phyloP scores from a whole-genome alignment of 2,888 invertebrate species.

The Dryobotodes eremita region DNA sequence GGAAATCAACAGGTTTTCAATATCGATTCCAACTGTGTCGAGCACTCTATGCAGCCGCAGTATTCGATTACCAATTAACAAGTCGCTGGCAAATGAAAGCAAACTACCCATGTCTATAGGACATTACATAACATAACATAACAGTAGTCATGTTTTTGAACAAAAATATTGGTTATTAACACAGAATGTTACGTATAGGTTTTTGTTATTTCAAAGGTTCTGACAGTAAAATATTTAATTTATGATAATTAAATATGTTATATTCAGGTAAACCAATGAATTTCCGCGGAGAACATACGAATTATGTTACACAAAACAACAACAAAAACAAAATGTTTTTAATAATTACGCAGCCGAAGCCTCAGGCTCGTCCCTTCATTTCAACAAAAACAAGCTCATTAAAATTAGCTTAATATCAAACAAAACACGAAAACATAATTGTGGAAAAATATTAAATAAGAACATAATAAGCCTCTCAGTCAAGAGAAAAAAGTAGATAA shows the following conservation, averaged over 20 bases:
- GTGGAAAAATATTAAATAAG: constrained; percentile 33
- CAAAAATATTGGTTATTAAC: neutral
- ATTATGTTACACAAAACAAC: constrained; percentile 4
- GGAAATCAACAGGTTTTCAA: neutral
- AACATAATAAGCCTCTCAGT: constrained; percentile 28
- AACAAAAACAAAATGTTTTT: constrained; percentile 22
- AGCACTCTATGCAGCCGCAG: neutral
- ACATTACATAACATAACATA: too few relatives aligned
- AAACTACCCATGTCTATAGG: too few relatives aligned
- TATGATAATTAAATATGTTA: too few relatives aligned
- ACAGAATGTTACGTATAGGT: neutral
- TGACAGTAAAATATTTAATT: neutral
- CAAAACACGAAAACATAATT: constrained; percentile 24
- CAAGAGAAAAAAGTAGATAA: constrained; percentile 18
- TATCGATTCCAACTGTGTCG: neutral
- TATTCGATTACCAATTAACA: neutral
- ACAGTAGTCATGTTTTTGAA: neutral
- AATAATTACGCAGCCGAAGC: constrained; percentile 17
- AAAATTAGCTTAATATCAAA: constrained; percentile 28
- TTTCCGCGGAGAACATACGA: neutral
- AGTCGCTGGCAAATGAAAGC: neutral
- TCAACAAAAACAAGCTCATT: constrained; percentile 12
- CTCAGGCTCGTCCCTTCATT: constrained; percentile 15
- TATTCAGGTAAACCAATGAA: neutral
- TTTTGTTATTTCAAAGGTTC: neutral